Conservation (phyloP, 2,113 vertebrate genomes). For the Agapornis roseicollis region DNA sequence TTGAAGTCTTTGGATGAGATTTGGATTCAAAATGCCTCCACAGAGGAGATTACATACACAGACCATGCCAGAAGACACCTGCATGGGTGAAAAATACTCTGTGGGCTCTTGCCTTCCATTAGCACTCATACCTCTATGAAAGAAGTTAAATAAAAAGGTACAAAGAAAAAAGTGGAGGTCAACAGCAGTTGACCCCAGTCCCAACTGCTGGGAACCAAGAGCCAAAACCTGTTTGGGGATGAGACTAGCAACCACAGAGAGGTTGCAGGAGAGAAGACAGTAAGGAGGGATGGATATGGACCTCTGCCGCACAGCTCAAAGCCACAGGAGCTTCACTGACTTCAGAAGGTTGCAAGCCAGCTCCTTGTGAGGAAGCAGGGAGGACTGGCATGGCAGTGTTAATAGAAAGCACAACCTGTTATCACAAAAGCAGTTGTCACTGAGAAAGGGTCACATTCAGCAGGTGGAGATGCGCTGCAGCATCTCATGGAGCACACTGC, state of each 20-base stretch:
- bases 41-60: not conserved
- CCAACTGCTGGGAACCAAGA: not conserved
- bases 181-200: not conserved
- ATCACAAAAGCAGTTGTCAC: not conserved
- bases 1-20: not conserved
- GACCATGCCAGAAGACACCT: not conserved
- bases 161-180: not conserved
- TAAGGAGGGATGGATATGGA: not conserved
- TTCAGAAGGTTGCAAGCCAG: not conserved
- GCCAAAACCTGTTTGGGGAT: not conserved
- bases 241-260: not conserved
- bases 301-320: not conserved
- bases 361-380: not conserved
- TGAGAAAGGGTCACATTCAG: not conserved
- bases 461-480: accelerated
- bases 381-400: not conserved
- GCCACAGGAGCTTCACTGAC: accelerated
- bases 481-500: accelerated
- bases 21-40: not conserved
- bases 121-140: not conserved
- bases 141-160: not conserved
- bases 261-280: not conserved
- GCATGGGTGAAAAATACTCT: not conserved
- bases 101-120: not conserved
- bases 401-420: not conserved